A percentile compares a stretch with the other conserved stretches of the same genome.
Evolutionary conservation across 2,888 invertebrate species (phyloP).

Genomic region (Xiphydria camelus): DNA sequence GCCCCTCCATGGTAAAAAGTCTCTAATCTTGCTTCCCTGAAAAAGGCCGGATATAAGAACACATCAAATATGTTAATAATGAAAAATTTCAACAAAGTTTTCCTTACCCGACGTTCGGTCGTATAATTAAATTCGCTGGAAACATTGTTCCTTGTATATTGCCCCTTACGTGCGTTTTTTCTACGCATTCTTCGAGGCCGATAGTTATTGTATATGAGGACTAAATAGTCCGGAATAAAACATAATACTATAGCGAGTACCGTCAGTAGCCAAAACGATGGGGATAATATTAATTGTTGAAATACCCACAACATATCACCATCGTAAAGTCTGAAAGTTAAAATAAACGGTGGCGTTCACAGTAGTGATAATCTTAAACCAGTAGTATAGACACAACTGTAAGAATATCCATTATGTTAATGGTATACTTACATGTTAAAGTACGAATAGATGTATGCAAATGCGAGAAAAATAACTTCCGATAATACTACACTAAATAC

Average conservation of each 20-base stretch:
- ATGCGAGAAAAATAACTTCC: conserved; percentile 61
- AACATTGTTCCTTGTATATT: too few relatives aligned
- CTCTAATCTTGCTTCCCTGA: conserved; percentile 23
- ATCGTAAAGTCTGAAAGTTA: conserved; percentile 58
- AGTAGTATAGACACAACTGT: conserved; percentile 3
- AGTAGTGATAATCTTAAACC: background rate
- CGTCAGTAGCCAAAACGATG: conserved; percentile 66
- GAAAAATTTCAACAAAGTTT: too few relatives aligned
- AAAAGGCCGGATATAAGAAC: too few relatives aligned
- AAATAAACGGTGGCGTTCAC: too few relatives aligned
- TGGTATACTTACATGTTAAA: conserved; percentile 63
- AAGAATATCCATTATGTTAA: conserved; percentile 1
- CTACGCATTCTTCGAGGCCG: conserved; percentile 31
- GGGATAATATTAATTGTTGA: conserved; percentile 62
- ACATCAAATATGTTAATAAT: too few relatives aligned
- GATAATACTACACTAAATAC: conserved; percentile 62
- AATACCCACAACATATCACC: conserved; percentile 66
- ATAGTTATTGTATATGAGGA: conserved; percentile 32
- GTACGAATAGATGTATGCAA: conserved; percentile 64
- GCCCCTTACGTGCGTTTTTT: too few relatives aligned
- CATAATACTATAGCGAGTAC: conserved; percentile 59
- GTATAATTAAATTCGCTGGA: too few relatives aligned
- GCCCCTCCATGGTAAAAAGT: conserved; percentile 31
- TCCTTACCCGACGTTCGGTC: too few relatives aligned
- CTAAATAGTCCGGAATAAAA: conserved; percentile 63